Conservation (phyloP, 2,797 vertebrate genomes). For the Poecilia wingei region DNA sequence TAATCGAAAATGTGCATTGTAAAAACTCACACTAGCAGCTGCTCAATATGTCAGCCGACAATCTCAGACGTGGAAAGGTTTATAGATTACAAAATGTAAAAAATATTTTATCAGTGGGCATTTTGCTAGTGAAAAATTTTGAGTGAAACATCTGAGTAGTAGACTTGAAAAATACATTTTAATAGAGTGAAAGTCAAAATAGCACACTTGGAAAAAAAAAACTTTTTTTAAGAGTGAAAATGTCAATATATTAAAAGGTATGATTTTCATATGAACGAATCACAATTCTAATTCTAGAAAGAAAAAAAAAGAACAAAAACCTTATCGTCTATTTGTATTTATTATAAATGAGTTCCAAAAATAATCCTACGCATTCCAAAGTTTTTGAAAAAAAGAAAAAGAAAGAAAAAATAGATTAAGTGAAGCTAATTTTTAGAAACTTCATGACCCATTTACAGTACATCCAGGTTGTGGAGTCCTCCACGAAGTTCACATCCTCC, state of each 20-base stretch:
- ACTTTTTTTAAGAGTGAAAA: slow-evolving; percentile 11
- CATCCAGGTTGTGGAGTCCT: slow-evolving; percentile 18
- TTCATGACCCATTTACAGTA: slow-evolving; percentile 39
- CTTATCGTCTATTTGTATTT: slow-evolving; percentile 10
- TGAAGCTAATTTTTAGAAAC: slow-evolving; percentile 17
- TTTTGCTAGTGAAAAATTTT: neutral
- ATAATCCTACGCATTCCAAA: neutral
- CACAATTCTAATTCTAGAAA: slow-evolving; percentile 26
- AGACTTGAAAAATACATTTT: neutral
- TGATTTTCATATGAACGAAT: slow-evolving; percentile 33
- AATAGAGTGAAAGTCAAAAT: neutral
- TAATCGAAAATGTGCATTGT: slow-evolving; percentile 65
- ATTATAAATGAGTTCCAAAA: slow-evolving; percentile 20
- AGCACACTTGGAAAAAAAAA: neutral
- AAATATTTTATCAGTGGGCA: slow-evolving; percentile 7
- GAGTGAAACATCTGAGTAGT: neutral
- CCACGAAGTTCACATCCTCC: slow-evolving; percentile 8
- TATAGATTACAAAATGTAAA: slow-evolving; percentile 26
- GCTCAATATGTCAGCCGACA: slow-evolving; percentile 13
- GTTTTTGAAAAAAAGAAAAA: neutral
- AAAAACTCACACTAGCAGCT: slow-evolving; percentile 24
- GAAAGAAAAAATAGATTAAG: slow-evolving; percentile 11
- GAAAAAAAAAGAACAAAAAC: slow-evolving; percentile 16
- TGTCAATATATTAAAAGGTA: slow-evolving; percentile 23
- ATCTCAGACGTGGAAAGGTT: slow-evolving; percentile 8